A percentile compares a stretch with the other conserved stretches of the same genome.
phyloP scores from a whole-genome alignment of 92 coral and sea anemone species.

The Porites rus region DNA sequence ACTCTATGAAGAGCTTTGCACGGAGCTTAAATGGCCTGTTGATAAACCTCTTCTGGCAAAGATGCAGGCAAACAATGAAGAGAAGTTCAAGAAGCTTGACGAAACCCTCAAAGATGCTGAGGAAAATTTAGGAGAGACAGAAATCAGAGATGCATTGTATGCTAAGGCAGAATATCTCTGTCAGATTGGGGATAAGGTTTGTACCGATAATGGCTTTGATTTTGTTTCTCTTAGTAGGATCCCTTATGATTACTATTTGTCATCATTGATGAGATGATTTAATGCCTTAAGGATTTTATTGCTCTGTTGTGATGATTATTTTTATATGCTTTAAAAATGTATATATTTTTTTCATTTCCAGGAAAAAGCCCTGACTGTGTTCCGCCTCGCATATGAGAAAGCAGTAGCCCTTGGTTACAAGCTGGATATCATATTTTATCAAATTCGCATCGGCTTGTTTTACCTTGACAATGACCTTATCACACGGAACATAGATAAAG shows the following conservation, averaged over 20 bases:
- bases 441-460: conserved; percentile 92
- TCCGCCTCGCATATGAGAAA: conserved; percentile 92
- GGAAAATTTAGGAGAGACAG: conserved; percentile 96
- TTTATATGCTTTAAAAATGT: background rate
- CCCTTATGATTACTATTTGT: too few relatives aligned
- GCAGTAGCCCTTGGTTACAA: conserved; percentile 98
- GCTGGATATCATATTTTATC: conserved; percentile 93
- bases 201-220: background rate
- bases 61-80: conserved; percentile 89
- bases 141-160: conserved; percentile 91
- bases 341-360: conserved; percentile 16
- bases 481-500: conserved; percentile 92
- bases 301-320: background rate
- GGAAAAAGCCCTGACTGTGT: conserved; percentile 94
- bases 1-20: conserved; percentile 92
- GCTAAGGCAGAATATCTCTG: conserved; percentile 91
- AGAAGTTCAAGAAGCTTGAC: conserved; percentile 83
- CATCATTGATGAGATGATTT: too few relatives aligned
- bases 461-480: conserved; percentile 97
- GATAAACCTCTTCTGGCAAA: conserved; percentile 84
- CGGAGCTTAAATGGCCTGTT: conserved; percentile 91
- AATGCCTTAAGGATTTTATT: too few relatives aligned
- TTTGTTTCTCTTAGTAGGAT: background rate
- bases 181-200: conserved; percentile 93
- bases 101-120: conserved; percentile 91